A percentile compares a stretch with the other conserved stretches of the same genome.
phyloP scores from a whole-genome alignment of 2,797 vertebrate species.

The Erethizon dorsatum region DNA sequence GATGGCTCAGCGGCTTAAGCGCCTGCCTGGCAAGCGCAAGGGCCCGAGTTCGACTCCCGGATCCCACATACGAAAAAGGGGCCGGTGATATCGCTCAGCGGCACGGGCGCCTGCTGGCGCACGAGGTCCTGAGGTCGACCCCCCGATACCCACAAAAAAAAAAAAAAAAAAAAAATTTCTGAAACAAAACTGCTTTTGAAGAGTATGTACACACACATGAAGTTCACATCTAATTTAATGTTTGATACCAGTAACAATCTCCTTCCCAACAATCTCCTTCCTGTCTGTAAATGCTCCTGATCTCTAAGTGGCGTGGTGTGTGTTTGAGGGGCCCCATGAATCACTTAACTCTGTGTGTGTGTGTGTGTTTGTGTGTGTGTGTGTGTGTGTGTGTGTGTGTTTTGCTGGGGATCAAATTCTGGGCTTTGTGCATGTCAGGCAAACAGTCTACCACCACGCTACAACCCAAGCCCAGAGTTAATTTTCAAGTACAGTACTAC shows the following conservation, averaged over 20 bases:
- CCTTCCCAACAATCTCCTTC: too few relatives aligned
- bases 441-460: too few relatives aligned
- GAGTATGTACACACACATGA: not conserved
- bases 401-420: not conserved
- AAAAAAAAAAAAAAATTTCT: not conserved
- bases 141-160: too few relatives aligned
- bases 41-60: too few relatives aligned
- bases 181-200: conserved; percentile 8
- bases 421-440: too few relatives aligned
- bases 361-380: not conserved
- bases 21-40: too few relatives aligned
- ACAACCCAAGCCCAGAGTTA: not conserved
- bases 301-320: not conserved
- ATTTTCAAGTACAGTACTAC: not conserved
- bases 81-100: too few relatives aligned
- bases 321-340: not conserved
- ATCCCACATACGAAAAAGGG: too few relatives aligned
- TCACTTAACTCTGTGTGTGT: not conserved
- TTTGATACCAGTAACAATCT: conserved; percentile 17
- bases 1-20: too few relatives aligned
- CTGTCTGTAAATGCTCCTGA: not conserved
- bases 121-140: too few relatives aligned
- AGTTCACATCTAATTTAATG: conserved; percentile 36
- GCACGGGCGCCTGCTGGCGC: too few relatives aligned
- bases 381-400: not conserved